Conservation (phyloP, 2,797 vertebrate genomes). For the Enteromius afrohamiltoni region DNA sequence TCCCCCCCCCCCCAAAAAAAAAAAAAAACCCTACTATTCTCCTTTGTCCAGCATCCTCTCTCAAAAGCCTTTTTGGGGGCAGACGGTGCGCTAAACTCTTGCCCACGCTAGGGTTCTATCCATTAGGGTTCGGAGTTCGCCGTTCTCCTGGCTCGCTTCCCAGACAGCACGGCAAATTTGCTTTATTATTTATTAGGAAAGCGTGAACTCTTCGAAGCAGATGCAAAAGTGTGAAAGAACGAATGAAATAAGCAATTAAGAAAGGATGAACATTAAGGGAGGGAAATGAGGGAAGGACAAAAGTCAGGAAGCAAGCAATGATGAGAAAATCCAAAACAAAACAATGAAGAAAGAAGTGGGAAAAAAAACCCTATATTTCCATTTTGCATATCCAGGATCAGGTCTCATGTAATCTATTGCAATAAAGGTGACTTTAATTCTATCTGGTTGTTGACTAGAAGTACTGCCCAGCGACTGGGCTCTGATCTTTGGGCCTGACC, state of each 20-base stretch:
- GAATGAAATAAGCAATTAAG: neutral
- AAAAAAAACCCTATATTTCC: neutral
- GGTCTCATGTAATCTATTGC: conserved; percentile 25
- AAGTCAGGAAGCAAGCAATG: neutral
- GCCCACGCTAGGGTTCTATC: too few relatives aligned
- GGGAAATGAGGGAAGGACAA: neutral
- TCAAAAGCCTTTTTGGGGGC: too few relatives aligned
- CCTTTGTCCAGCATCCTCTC: too few relatives aligned
- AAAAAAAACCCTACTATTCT: too few relatives aligned
- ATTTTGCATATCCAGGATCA: neutral
- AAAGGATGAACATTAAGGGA: neutral
- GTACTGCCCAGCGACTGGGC: conserved; percentile 65
- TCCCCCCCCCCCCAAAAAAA: too few relatives aligned
- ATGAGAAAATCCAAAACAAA: neutral
- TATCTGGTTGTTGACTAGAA: conserved; percentile 52
- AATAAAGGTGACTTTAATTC: conserved; percentile 58
- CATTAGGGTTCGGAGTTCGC: too few relatives aligned
- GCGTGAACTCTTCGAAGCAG: too few relatives aligned
- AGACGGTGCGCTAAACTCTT: too few relatives aligned
- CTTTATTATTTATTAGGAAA: too few relatives aligned
- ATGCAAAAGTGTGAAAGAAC: too few relatives aligned
- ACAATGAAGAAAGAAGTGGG: neutral
- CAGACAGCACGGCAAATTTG: too few relatives aligned
- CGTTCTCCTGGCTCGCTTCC: too few relatives aligned
- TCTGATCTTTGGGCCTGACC: conserved; percentile 82